Conservation (phyloP, 2,797 vertebrate species). For the Dendrocincla tyrannina region DNA sequence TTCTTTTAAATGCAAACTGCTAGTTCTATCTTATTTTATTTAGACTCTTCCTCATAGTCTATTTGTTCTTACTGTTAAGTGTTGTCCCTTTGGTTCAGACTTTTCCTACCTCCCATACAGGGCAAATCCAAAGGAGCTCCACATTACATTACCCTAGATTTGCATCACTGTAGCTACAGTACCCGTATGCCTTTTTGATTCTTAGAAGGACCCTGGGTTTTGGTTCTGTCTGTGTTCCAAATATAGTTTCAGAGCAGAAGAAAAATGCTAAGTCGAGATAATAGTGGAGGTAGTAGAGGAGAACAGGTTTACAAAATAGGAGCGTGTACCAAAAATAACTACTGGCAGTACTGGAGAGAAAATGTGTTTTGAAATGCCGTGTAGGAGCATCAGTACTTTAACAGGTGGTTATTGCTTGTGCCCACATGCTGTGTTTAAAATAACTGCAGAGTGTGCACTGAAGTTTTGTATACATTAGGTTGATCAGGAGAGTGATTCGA, state of each 20-base stretch:
- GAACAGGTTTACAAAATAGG: slow-evolving; percentile 35
- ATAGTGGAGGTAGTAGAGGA: slow-evolving; percentile 29
- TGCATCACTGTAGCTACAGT: neutral
- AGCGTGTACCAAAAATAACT: slow-evolving; percentile 43
- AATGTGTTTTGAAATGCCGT: slow-evolving; percentile 50
- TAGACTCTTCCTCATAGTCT: neutral
- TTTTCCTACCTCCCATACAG: neutral
- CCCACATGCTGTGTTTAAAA: slow-evolving; percentile 52
- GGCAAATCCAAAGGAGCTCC: neutral
- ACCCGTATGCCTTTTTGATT: neutral
- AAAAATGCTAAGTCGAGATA: neutral
- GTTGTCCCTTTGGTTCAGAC: neutral
- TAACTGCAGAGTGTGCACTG: slow-evolving; percentile 37
- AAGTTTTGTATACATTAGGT: slow-evolving; percentile 28
- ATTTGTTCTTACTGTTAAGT: neutral
- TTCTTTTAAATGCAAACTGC: neutral
- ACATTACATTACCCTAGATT: neutral
- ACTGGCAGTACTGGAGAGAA: slow-evolving; percentile 33
- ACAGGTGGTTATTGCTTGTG: slow-evolving; percentile 66
- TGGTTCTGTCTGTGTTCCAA: neutral
- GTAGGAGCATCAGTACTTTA: slow-evolving; percentile 58
- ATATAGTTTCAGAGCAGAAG: neutral
- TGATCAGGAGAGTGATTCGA: neutral
- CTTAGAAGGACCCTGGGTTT: neutral
- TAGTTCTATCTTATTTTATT: neutral